These are phyloP conservation scores for Agriopis marginaria DNA, from an alignment of 2,888 invertebrate species.

Conservation along the genomic window DNA sequence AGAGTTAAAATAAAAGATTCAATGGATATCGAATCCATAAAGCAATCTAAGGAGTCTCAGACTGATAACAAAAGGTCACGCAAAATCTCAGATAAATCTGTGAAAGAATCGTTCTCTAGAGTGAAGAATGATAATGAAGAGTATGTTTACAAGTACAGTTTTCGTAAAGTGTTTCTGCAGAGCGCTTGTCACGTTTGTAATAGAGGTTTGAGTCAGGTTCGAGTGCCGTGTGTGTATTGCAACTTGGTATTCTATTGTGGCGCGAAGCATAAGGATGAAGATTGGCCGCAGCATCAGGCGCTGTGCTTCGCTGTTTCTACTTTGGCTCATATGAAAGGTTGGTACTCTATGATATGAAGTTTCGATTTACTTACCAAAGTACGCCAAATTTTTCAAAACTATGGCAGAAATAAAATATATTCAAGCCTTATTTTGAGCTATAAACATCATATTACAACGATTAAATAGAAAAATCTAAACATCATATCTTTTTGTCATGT, in stretches of 20 bases:
- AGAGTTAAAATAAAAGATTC: slow-evolving; percentile 79
- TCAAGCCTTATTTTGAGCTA: no score
- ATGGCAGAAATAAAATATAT: no score
- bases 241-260: slow-evolving; percentile 89
- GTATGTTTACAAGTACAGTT: slow-evolving; percentile 88
- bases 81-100: slow-evolving; percentile 52
- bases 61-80: slow-evolving; percentile 62
- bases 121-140: slow-evolving; percentile 85
- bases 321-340: slow-evolving; percentile 85
- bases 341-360: slow-evolving; percentile 32
- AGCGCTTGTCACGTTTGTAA: slow-evolving; percentile 86
- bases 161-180: slow-evolving; percentile 87
- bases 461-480: no score
- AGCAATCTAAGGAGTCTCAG: slow-evolving; percentile 69
- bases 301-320: slow-evolving; percentile 88
- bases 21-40: slow-evolving; percentile 61
- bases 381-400: no score
- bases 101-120: slow-evolving; percentile 60
- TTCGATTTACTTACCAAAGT: no score
- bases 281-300: slow-evolving; percentile 85
- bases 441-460: no score
- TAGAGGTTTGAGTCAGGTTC: slow-evolving; percentile 62
- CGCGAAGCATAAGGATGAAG: slow-evolving; percentile 86
- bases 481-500: no score
- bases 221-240: slow-evolving; percentile 82